phyloP scores from a whole-genome alignment of 92 coral and sea anemone genomes.

The Zoanthus sociatus region DNA sequence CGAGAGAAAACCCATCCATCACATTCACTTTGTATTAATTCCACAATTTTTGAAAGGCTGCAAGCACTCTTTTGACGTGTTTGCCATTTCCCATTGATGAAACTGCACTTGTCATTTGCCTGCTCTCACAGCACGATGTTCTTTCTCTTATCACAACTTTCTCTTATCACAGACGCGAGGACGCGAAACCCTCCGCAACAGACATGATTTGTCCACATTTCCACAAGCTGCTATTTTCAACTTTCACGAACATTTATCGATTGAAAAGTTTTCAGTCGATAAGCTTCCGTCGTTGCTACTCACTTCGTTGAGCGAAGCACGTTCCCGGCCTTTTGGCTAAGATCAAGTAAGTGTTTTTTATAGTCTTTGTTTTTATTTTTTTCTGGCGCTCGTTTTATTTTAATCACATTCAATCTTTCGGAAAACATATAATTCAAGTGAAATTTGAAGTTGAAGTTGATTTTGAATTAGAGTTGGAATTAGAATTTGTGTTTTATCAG shows the following conservation, averaged over 20 bases:
- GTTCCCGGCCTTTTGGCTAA: too few relatives aligned
- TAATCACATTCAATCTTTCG: too few relatives aligned
- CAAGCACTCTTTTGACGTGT: neutral
- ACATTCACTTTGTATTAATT: neutral
- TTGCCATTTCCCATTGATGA: neutral
- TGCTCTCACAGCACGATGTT: constrained; percentile 12
- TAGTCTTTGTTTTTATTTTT: too few relatives aligned
- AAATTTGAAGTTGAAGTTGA: too few relatives aligned
- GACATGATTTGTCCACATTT: constrained; percentile 12
- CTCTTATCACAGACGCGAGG: neutral
- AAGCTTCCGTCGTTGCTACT: neutral
- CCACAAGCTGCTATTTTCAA: constrained; percentile 29
- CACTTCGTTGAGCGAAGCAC: too few relatives aligned
- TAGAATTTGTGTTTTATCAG: too few relatives aligned
- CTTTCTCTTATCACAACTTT: constrained; percentile 9
- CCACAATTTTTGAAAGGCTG: neutral
- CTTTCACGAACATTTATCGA: constrained; percentile 41
- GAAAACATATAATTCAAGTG: too few relatives aligned
- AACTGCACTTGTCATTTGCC: neutral
- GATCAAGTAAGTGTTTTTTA: too few relatives aligned
- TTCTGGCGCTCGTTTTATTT: too few relatives aligned
- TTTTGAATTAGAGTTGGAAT: too few relatives aligned
- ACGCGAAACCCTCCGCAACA: constrained; percentile 26
- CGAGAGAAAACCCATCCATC: constrained; percentile 59
- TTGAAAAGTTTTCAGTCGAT: neutral